phyloP scores from a whole-genome alignment of 1,140 invertebrate species.

The Ceratoteleas bidentatus region DNA sequence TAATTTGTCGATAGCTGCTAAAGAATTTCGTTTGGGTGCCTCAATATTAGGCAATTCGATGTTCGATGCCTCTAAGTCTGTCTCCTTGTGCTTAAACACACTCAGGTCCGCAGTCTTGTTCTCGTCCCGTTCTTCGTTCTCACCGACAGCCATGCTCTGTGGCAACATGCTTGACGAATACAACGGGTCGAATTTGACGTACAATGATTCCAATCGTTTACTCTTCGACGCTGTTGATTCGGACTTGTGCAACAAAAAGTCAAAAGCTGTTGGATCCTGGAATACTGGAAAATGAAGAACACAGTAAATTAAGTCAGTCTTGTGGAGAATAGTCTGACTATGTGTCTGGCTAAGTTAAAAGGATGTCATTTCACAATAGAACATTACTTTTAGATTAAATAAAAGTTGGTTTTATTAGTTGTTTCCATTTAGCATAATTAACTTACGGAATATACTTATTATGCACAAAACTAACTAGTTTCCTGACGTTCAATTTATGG shows the following conservation, averaged over 20 bases:
- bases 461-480: no score
- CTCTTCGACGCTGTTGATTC: slow-evolving; percentile 12
- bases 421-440: background rate
- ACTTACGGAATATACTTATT: no score
- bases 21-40: slow-evolving; percentile 8
- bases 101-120: slow-evolving; percentile 63
- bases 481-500: no score
- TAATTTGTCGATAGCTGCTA: slow-evolving; percentile 77
- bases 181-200: slow-evolving; percentile 83
- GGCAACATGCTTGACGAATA: slow-evolving; percentile 77
- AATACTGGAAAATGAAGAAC: slow-evolving; percentile 44
- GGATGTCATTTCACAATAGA: background rate
- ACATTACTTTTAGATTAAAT: background rate
- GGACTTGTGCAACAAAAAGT: slow-evolving; percentile 43
- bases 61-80: slow-evolving; percentile 69
- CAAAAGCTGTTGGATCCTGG: slow-evolving; percentile 54
- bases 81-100: slow-evolving; percentile 14
- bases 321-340: slow-evolving; percentile 21
- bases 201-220: slow-evolving; percentile 54
- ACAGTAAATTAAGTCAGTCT: background rate
- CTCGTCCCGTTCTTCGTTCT: slow-evolving; percentile 71
- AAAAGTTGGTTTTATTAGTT: background rate
- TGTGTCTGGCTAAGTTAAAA: slow-evolving; percentile 5
- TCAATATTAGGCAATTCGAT: slow-evolving; percentile 75
- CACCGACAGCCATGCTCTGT: slow-evolving; percentile 59